Percentiles rank a stretch among this genome's conserved stretches.
Conservation (phyloP, 2,113 vertebrate genomes). For the Passer montanus region DNA sequence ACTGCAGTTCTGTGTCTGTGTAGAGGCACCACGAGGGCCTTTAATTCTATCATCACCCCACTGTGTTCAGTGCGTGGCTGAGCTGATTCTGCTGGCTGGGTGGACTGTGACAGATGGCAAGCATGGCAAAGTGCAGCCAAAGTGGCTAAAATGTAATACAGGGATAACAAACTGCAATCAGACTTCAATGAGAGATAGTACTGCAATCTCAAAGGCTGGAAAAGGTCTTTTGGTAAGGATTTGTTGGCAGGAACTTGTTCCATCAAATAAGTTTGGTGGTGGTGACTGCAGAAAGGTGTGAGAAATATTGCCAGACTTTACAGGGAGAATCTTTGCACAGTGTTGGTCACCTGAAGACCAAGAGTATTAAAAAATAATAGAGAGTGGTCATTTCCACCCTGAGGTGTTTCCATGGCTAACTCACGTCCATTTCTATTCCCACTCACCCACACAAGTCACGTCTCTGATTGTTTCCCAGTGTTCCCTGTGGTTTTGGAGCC, state of each 20-base stretch:
- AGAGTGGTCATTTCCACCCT: background rate
- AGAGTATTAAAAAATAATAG: background rate
- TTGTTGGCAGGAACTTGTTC: background rate
- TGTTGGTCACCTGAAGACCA: background rate
- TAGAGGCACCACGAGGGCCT: background rate
- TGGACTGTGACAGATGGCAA: background rate
- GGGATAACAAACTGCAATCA: background rate
- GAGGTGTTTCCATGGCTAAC: background rate
- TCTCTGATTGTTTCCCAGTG: background rate
- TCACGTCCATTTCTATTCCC: background rate
- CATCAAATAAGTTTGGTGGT: background rate
- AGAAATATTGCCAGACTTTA: background rate
- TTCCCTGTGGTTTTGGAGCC: background rate
- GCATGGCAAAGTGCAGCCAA: background rate
- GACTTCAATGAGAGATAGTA: background rate
- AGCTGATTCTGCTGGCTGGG: background rate
- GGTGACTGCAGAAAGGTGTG: background rate
- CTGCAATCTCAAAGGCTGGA: background rate
- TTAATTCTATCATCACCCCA: accelerated
- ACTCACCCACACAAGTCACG: background rate
- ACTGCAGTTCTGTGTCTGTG: background rate
- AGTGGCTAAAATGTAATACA: background rate
- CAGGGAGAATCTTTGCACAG: background rate
- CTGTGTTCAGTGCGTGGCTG: background rate
- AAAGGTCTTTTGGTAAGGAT: background rate